Conservation (phyloP, 2,888 invertebrate genomes). For the Micropterix aruncella region DNA sequence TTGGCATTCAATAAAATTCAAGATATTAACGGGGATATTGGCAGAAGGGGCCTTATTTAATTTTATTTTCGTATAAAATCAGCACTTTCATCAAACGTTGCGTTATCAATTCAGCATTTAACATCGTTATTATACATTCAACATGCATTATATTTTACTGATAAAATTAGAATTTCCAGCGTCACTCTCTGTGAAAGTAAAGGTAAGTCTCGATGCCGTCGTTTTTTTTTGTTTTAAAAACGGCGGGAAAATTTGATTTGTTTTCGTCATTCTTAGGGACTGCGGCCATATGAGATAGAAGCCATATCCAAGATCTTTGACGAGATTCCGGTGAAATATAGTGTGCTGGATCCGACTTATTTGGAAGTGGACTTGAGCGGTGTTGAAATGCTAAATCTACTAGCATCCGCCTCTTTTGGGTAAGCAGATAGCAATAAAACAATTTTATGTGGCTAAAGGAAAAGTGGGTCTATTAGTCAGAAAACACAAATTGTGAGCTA, state of each 20-base stretch:
- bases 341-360: slow-evolving; percentile 16
- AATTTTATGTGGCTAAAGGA: no score
- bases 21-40: no score
- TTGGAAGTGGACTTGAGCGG: slow-evolving; percentile 26
- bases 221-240: slow-evolving; percentile 1
- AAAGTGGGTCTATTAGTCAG: no score
- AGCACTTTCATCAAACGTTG: no score
- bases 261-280: slow-evolving; percentile 2
- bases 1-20: no score
- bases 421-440: no score
- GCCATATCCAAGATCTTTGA: slow-evolving; percentile 17
- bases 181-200: slow-evolving; percentile 27
- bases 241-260: not conserved
- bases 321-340: slow-evolving; percentile 16
- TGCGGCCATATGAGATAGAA: not conserved
- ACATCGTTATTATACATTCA: no score
- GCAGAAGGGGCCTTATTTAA: no score
- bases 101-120: no score
- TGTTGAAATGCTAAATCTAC: slow-evolving; percentile 22
- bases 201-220: slow-evolving; percentile 17
- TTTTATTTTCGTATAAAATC: no score
- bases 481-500: no score
- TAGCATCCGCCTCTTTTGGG: slow-evolving; percentile 18
- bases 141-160: slow-evolving; percentile 28
- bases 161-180: slow-evolving; percentile 25